Conservation (phyloP, 2,888 invertebrate genomes). For the Eudasyphora cyanicolor region DNA sequence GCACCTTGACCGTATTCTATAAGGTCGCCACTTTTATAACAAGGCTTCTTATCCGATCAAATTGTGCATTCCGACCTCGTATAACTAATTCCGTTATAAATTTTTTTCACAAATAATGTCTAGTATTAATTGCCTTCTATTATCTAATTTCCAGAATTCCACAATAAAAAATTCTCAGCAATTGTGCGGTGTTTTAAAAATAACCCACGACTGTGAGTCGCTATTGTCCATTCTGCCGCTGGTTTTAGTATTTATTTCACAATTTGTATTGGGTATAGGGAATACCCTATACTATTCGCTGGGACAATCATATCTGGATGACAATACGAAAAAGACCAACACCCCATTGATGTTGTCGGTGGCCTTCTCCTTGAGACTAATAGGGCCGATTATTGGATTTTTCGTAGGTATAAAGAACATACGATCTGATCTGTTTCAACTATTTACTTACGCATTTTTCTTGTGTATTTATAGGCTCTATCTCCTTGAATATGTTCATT, state of each 20-base stretch:
- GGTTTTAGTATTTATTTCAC: constrained; percentile 84
- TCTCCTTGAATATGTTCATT: constrained; percentile 82
- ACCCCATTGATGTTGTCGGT: constrained; percentile 83
- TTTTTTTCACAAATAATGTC: not conserved
- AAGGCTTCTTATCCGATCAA: no score
- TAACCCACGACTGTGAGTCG: constrained; percentile 80
- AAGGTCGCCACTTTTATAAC: no score
- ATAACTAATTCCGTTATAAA: not conserved
- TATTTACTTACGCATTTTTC: not conserved
- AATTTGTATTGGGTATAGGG: constrained; percentile 86
- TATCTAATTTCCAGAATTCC: constrained; percentile 67
- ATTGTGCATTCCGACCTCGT: not conserved
- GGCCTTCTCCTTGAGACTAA: constrained; percentile 78
- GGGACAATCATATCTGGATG: constrained; percentile 86
- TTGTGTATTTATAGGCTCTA: constrained; percentile 70
- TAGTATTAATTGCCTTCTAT: not conserved
- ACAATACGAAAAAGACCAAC: constrained; percentile 85
- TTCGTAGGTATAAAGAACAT: constrained; percentile 79
- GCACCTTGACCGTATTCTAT: no score
- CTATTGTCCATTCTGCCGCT: constrained; percentile 81
- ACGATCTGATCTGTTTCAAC: not conserved
- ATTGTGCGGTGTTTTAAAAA: constrained; percentile 71
- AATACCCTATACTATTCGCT: constrained; percentile 85
- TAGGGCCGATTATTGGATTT: constrained; percentile 83
- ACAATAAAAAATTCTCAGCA: constrained; percentile 70